Evolutionary conservation across 2,888 invertebrate genomes (phyloP), one percentile per base, ranked within the genome.

Genomic region (Lepidochrysops patricia): DNA sequence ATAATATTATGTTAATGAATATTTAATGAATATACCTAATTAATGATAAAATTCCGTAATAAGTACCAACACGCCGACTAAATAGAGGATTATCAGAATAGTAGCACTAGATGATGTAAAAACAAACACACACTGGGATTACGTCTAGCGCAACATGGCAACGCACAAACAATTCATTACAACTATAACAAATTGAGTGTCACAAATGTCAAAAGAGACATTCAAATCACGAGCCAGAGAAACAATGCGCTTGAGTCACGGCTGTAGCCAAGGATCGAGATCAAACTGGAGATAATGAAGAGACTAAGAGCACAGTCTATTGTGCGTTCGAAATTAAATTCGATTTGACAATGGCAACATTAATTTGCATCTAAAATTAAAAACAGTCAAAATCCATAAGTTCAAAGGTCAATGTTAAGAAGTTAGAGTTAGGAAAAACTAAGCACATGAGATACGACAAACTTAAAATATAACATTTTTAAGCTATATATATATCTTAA

Each of bases 191-290:
- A 62, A 66, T 65, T 62, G 61, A 64, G 64, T 68, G 67, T 70
- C 67, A 67, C 70, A 68, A 70, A 66, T 67, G 71, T 71, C 67
- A 70, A 69, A 70, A 63, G 68, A 67, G 63, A 70, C 70, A 78
- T 77, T 76, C 73, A 68, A 73, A 68, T 72, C 73, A 75, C 71
- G 74, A 72, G 50, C 50, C 6, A 26, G 43, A 19, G 43, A 71
- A 70, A 76, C 74, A 79, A 77, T 75, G 72, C 75, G 70, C 19
- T 7, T 68, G 67, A 74, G 75, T 73, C 72, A 77, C 69, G 19
- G 19, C 9, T 32, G 32, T 54, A 27, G 19, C 27, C 15, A 50
- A 26, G 50, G 50, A 54, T 15, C 52, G 27, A 32, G 19, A 54
- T 27, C 15, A 9, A 15, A 32, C 32, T 19, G 19, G 15, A 54